phyloP scores from a whole-genome alignment of 2,797 vertebrate species.

The Hapalemur alaotrensis region DNA sequence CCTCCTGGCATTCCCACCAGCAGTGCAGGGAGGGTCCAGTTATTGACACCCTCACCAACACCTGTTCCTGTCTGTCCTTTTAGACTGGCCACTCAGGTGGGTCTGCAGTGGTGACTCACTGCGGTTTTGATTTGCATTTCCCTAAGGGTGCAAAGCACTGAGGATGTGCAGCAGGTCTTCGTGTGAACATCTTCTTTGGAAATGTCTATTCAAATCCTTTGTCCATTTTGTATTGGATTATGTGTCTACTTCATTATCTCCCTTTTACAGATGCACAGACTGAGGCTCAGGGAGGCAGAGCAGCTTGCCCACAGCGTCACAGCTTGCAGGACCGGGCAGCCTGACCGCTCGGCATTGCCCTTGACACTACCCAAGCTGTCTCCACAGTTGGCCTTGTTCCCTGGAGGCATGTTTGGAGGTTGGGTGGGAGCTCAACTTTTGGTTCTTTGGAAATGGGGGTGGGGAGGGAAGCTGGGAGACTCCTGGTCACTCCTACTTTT shows the following conservation, averaged over 20 bases:
- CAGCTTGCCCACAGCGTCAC: neutral
- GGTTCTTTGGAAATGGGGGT: neutral
- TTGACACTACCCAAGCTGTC: neutral
- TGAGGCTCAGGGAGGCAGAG: neutral
- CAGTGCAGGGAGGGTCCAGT: fast-evolving
- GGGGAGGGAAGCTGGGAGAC: neutral
- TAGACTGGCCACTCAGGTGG: neutral
- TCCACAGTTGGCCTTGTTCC: neutral
- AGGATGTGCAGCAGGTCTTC: neutral
- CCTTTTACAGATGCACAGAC: neutral
- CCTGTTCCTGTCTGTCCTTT: neutral
- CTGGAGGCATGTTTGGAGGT: neutral
- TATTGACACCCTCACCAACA: neutral
- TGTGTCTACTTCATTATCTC: neutral
- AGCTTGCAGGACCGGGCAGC: neutral
- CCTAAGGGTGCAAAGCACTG: neutral
- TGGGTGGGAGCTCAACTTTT: too few relatives aligned
- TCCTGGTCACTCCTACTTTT: neutral
- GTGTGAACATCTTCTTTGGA: neutral
- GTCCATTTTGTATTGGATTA: neutral
- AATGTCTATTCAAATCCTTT: neutral
- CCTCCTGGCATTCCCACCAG: neutral
- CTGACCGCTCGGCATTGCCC: neutral
- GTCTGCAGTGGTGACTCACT: too few relatives aligned
- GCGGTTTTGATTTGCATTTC: neutral